These are phyloP conservation scores for Drosophila nasuta DNA, from an alignment of 1,140 invertebrate genomes.

Conservation along the genomic window DNA sequence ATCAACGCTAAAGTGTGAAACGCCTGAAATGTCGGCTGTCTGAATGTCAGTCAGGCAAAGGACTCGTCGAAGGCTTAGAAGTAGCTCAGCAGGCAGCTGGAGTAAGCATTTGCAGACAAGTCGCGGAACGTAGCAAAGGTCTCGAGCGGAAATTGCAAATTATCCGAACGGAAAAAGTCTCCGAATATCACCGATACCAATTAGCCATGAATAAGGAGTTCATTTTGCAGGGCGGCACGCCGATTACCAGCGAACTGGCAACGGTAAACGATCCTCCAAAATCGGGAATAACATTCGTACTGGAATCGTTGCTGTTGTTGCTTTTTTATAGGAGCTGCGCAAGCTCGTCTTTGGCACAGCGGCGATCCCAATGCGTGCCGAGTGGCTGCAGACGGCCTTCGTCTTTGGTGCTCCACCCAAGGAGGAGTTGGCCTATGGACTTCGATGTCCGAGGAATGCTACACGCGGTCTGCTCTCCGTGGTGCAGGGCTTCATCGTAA, in stretches of 20 bases:
- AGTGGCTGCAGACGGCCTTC: constrained; percentile 88
- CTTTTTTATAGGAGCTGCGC: constrained; percentile 85
- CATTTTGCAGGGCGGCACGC: constrained; percentile 86
- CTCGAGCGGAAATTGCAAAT: constrained; percentile 70
- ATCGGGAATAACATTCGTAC: background rate
- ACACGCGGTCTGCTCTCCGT: constrained; percentile 88
- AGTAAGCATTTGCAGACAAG: constrained; percentile 69
- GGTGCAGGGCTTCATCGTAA: constrained; percentile 88
- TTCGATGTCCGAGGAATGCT: constrained; percentile 87
- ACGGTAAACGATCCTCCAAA: constrained; percentile 85
- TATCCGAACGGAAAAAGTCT: constrained; percentile 32
- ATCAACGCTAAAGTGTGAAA: constrained; percentile 82
- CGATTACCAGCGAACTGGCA: constrained; percentile 89
- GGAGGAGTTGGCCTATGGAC: constrained; percentile 86
- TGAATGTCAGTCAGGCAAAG: constrained; percentile 48
- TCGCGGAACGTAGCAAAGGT: constrained; percentile 71
- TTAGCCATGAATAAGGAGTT: constrained; percentile 77
- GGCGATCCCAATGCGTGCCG: constrained; percentile 86
- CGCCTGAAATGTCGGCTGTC: constrained; percentile 61
- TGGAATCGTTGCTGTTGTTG: constrained; percentile 1
- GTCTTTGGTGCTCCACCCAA: constrained; percentile 85
- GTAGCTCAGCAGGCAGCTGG: constrained; percentile 29
- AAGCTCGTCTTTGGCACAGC: constrained; percentile 87
- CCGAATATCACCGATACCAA: constrained; percentile 6
- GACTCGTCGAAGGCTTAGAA: constrained; percentile 7